Base-by-base conservation (phyloP, 2,888 invertebrate genomes). In the Sphaerophoria rueppellii region DNA sequence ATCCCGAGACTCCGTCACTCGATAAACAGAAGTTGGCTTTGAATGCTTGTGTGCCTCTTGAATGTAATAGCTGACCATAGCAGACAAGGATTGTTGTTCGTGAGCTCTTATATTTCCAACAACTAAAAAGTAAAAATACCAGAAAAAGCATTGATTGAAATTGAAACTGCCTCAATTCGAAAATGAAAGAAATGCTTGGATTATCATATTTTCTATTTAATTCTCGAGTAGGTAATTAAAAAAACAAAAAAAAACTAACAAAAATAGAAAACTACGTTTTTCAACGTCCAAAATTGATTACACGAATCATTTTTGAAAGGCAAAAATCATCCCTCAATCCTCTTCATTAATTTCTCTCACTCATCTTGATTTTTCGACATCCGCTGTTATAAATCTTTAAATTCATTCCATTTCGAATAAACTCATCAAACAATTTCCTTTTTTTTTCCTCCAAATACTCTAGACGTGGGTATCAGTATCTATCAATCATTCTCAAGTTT, bases 251-350 rank as follows among this genome's bases (percentile, higher is more conserved):
- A 61, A 61, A 43, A 46, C 43, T n/a, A 9, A 12, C 34, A n/a
- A n/a, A 35, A 34, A 48, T 12, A n/a, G 34, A 46, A 60, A 24
- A 60, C 11, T 11, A 60, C 12, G 24, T 24, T 2, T 24, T 43
- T 12, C 43, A 61, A 61, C 24, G 11, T 61, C 46, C n/a, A 4
- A 52, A 67, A 67, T 89, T 90, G 89, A 88, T 87, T 89, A 89
- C 86, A 89, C 85, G 86, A 87, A 89, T 88, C 89, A 87, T 88
- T 58, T 61, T 32, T 24, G 24, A 24, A 37, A 35, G 3, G 14
- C 6, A 24, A 16, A 48, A n/a, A 55, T 61, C 14, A 32, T 57
- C 50, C 16, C 58, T 52, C 43, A 43, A 58, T 40, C 58, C 69
- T 40, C 50, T 60, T 60, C 69, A 69, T 43, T 52, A 70, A 24